These are phyloP conservation scores for Crypturellus tataupa DNA, from an alignment of 2,797 vertebrate species.

Conservation along the genomic window DNA sequence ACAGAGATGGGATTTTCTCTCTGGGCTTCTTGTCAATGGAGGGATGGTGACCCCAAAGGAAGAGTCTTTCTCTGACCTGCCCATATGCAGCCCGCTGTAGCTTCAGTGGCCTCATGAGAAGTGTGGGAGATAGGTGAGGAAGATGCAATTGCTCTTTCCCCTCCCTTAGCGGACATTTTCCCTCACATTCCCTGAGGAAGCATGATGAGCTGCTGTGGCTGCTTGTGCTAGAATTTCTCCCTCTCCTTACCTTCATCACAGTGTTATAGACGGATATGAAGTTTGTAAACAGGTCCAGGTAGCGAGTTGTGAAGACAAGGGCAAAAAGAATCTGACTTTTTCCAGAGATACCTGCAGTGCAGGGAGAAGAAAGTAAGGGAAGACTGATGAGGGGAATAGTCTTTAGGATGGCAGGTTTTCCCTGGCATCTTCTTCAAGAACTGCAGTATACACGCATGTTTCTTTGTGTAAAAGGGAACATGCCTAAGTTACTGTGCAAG, in stretches of 20 bases:
- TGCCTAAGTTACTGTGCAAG: background rate
- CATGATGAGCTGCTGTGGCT: rapidly evolving
- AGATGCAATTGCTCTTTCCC: background rate
- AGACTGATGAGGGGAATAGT: background rate
- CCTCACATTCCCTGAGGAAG: background rate
- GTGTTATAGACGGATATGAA: slow-evolving; percentile 95
- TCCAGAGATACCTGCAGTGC: slow-evolving; percentile 91
- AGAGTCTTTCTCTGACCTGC: background rate
- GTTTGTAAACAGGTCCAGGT: slow-evolving; percentile 91
- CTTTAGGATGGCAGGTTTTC: background rate
- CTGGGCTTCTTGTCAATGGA: background rate
- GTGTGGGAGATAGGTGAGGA: background rate
- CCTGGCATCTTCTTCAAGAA: background rate
- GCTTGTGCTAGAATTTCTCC: background rate
- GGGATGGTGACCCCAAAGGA: background rate
- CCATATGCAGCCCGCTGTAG: too few species aligned
- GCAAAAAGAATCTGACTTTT: slow-evolving; percentile 97
- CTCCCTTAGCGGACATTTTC: rapidly evolving
- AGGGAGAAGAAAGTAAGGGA: background rate
- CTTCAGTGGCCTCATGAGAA: background rate
- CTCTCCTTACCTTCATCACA: slow-evolving; percentile 91
- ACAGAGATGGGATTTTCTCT: rapidly evolving
- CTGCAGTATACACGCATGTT: rapidly evolving
- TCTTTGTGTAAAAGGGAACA: background rate
- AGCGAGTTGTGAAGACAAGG: slow-evolving; percentile 94